Evolutionary conservation across 2,888 invertebrate species (phyloP), one percentile per base, ranked within the genome.

Genomic region (Deilephila porcellus): DNA sequence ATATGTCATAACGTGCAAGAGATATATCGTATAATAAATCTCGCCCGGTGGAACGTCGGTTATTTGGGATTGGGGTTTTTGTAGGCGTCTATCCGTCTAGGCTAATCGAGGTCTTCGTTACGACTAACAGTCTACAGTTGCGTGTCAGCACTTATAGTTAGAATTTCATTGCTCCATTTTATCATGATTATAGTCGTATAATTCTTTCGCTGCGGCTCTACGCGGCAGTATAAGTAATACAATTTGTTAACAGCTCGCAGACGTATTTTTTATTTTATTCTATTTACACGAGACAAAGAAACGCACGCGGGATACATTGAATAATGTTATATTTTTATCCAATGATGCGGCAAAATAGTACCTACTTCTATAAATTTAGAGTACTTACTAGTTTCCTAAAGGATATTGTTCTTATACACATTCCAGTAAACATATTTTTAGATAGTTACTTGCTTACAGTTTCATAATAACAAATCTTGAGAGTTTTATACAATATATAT

Each of bases 161-260:
- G 29, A 67, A 67, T 67, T 67, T 67, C 52, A 67, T 67, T 45
- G 52, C 52, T 52, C 67, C 52, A 67, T 52, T 67, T 52, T 67
- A 67, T 67, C 67, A 52, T 52, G 52, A 67, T 67, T 52, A 52
- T 52, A 67, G 67, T 25, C 67, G 25, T 67, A 67, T 67, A 52
- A 67, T 67, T 67, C 67, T 67, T 67, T 67, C 25, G 67, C 45
- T 52, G 52, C 11, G 67, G 67, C 67, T 67, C 52, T 45, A 67
- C 67, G 45, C 67, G 52, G 52, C 67, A 17, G 67, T 52, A 52
- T 67, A 67, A 52, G 52, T 67, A 67, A 67, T 67, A 67, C 67
- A 52, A 67, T 67, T 67, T 67, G 67, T 67, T 67, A 67, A 67
- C 52, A 67, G 52, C 67, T 67, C 52, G 52, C 52, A 67, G 67